Conservation (phyloP, 1,140 invertebrate genomes). For the Orchestia grillus region DNA sequence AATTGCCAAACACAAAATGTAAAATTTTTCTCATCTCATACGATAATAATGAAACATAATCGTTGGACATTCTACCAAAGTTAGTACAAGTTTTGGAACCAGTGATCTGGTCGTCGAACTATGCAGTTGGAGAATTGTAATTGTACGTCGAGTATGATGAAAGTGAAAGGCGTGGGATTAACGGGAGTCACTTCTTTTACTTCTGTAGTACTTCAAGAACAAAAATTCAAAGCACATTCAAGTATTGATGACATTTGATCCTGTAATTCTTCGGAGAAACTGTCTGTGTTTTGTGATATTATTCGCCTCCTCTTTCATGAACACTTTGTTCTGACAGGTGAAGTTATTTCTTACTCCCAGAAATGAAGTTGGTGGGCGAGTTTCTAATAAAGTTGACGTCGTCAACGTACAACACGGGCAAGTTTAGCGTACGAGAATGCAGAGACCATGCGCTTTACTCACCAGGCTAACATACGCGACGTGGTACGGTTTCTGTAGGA, state of each 20-base stretch:
- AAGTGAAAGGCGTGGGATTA: too few relatives aligned
- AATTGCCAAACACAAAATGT: too few relatives aligned
- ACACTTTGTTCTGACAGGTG: neutral
- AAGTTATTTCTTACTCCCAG: neutral
- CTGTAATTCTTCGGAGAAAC: neutral
- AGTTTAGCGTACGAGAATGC: conserved; percentile 30
- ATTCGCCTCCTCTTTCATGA: neutral
- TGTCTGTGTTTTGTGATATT: neutral
- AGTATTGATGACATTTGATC: neutral
- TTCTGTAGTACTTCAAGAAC: neutral
- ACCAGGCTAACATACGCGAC: conserved; percentile 35
- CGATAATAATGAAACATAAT: too few relatives aligned
- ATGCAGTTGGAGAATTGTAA: too few relatives aligned
- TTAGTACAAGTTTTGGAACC: too few relatives aligned
- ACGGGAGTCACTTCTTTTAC: too few relatives aligned
- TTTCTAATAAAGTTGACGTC: neutral
- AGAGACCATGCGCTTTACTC: conserved; percentile 14
- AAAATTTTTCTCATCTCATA: too few relatives aligned
- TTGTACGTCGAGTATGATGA: too few relatives aligned
- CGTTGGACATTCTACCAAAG: too few relatives aligned
- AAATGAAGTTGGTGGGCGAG: neutral
- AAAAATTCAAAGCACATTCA: neutral
- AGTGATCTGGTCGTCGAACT: too few relatives aligned
- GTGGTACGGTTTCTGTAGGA: conserved; percentile 31
- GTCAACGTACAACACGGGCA: neutral